These are phyloP conservation scores for Sebastes steindachneri DNA, from an alignment of 2,797 vertebrate genomes.

Conservation along the genomic window DNA sequence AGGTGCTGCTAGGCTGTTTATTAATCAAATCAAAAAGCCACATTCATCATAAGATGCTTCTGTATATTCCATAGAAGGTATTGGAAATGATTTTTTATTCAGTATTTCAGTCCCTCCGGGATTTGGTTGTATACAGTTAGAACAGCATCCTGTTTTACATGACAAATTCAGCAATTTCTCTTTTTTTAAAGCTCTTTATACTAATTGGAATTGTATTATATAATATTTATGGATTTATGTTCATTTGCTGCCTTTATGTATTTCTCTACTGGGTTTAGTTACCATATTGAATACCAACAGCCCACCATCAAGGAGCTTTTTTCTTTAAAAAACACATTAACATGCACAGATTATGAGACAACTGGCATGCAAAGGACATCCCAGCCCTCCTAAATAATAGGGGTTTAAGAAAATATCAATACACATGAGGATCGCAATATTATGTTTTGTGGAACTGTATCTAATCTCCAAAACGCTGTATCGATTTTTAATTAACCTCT, in stretches of 20 bases:
- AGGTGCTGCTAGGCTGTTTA: background rate
- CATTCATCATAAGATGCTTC: background rate
- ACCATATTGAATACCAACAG: background rate
- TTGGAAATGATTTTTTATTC: background rate
- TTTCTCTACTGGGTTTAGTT: background rate
- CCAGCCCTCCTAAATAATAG: background rate
- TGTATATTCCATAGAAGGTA: background rate
- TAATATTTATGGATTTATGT: background rate
- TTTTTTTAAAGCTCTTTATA: background rate
- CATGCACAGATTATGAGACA: background rate
- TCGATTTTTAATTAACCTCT: too few species aligned
- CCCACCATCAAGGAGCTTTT: background rate
- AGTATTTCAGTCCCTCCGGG: background rate
- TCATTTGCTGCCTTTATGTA: background rate
- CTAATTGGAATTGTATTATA: background rate
- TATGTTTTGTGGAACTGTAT: too few species aligned
- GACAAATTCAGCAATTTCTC: background rate
- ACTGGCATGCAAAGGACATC: too few species aligned
- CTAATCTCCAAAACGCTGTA: too few species aligned
- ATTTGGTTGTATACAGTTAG: background rate
- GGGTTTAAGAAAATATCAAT: too few species aligned
- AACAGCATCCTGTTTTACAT: background rate
- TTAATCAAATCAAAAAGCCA: background rate
- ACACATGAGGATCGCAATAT: too few species aligned
- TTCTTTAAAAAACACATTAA: background rate